phyloP scores from a whole-genome alignment of 2,797 vertebrate species.

The Myotis findleyi region DNA sequence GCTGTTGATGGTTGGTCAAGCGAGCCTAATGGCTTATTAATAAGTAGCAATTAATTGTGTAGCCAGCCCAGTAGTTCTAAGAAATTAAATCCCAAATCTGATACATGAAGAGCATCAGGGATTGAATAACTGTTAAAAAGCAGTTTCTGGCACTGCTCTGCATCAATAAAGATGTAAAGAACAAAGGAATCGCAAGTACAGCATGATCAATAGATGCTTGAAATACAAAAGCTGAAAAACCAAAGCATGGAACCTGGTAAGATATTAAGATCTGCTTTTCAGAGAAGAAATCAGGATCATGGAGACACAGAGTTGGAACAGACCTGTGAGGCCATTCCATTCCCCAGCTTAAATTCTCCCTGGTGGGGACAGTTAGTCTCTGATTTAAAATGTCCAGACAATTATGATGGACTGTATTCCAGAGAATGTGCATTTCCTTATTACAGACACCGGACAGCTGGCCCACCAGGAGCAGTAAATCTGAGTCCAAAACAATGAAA shows the following conservation, averaged over 20 bases:
- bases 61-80: slow-evolving; percentile 75
- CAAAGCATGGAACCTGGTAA: not conserved
- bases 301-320: not conserved
- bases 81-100: slow-evolving; percentile 81
- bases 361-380: not conserved
- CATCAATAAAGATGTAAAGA: slow-evolving; percentile 80
- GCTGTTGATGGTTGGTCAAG: slow-evolving; percentile 77
- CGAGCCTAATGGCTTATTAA: slow-evolving; percentile 75
- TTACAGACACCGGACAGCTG: not conserved
- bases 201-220: slow-evolving; percentile 57
- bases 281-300: not conserved
- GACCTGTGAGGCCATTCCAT: not conserved
- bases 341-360: not conserved
- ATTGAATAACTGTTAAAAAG: slow-evolving; percentile 76
- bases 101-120: slow-evolving; percentile 67
- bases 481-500: slow-evolving; percentile 48
- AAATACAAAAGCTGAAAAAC: slow-evolving; percentile 65
- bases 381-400: not conserved
- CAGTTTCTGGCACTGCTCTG: slow-evolving; percentile 71
- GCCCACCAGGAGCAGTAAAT: not conserved
- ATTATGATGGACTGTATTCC: not conserved
- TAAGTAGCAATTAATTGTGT: slow-evolving; percentile 82
- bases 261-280: slow-evolving; percentile 17
- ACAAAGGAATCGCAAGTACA: slow-evolving; percentile 72
- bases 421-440: slow-evolving; percentile 6